Percentiles rank a stretch among this genome's conserved stretches.
phyloP scores from a whole-genome alignment of 2,888 invertebrate species.

The Microctonus hyperodae region DNA sequence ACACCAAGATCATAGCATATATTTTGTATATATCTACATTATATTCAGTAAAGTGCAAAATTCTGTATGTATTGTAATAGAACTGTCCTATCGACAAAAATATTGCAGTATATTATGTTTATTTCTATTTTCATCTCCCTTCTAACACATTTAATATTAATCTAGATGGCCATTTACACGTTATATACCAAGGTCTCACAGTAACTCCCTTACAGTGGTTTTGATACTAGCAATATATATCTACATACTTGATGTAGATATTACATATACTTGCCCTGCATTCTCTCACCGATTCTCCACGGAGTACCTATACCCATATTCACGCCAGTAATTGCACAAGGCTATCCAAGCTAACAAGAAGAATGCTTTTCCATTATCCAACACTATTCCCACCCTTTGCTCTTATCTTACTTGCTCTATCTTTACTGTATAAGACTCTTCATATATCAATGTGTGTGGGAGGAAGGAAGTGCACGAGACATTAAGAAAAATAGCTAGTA shows the following conservation, averaged over 20 bases:
- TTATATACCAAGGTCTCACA: neutral
- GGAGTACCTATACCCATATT: constrained; percentile 18
- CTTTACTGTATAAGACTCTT: neutral
- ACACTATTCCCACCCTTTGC: constrained; percentile 7
- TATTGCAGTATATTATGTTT: no score
- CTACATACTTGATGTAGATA: no score
- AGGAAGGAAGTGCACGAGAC: neutral
- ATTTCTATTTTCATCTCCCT: neutral
- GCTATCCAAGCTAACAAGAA: constrained; percentile 19
- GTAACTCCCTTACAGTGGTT: neutral
- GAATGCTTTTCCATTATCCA: constrained; percentile 26
- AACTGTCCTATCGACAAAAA: constrained; percentile 5
- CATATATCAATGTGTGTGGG: constrained; percentile 17
- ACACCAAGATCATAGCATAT: neutral
- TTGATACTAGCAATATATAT: neutral
- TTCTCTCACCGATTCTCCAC: constrained; percentile 13
- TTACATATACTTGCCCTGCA: neutral
- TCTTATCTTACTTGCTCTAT: constrained; percentile 6
- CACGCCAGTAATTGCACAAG: constrained; percentile 13
- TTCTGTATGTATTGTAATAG: constrained; percentile 1
- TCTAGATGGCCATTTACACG: constrained; percentile 6
- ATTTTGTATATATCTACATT: neutral
- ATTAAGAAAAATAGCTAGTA: neutral
- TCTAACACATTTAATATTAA: neutral
- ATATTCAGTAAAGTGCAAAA: constrained; percentile 1